Base-by-base conservation (phyloP, 2,888 invertebrate genomes). In the Drosophila peninsularis region DNA sequence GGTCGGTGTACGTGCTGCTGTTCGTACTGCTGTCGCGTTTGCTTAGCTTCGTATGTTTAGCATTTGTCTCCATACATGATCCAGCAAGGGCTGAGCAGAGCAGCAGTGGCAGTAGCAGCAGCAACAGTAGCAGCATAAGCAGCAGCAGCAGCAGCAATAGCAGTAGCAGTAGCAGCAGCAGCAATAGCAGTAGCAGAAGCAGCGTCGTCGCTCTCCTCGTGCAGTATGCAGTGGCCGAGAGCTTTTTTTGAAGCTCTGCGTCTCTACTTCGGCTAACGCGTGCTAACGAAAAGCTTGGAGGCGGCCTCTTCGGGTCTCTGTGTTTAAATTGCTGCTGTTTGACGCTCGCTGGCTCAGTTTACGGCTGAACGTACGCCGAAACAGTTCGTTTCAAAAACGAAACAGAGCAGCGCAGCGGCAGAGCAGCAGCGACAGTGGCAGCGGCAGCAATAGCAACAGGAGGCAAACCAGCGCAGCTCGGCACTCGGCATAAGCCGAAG, bases 351-450 rank as follows among this genome's bases (percentile, higher is more conserved):
- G 24, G 21, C 41, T 72, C 69, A 83, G 87, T 83, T 65, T 66
- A 71, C 75, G 77, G 49, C 75, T 60, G 72, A 61, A 57, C 71
- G 71, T 71, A 50, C 50, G 24, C 69, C 61, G 58, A 60, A 70
- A 55, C 75, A 79, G 82, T 83, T 75, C 66, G 87, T 83, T 77
- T 30, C n/a, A 47, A 24, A 37, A 19, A 36, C 34, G 32, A 50
- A 21, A 7, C 17, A 47, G 27, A 27, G 7, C 47, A 47, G 30
- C 47, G 47, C 24, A 64, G 56, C 55, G 32, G 21, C 52, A 60
- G 36, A 58, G 44, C 39, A 41, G 54, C 41, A 39, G 36, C 36
- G 10, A 5, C 21, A 50, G 34, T 7, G 14, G 14, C 13, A 14
- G 19, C 21, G 13, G 7, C 21, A 52, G n/a, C n/a, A 9, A 37